A percentile compares a stretch with the other conserved stretches of the same genome.
These are phyloP conservation scores for Sepioteuthis lessoniana DNA, from an alignment of 2,888 invertebrate genomes.

Conservation along the genomic window DNA sequence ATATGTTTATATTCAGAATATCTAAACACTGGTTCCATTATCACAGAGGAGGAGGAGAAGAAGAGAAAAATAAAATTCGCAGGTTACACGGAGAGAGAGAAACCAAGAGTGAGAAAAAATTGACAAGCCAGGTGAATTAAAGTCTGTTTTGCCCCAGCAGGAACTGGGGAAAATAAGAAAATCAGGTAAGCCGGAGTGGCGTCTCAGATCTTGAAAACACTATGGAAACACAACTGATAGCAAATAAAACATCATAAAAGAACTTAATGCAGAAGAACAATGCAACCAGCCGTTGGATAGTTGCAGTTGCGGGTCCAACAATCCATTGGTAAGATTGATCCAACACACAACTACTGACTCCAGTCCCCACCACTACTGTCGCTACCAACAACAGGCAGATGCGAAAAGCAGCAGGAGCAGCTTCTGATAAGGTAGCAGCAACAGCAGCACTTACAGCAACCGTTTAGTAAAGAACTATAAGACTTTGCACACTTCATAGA, in stretches of 20 bases:
- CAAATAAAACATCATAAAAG: not conserved
- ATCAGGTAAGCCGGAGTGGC: not conserved
- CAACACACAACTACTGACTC: not conserved
- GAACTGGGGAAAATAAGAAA: not conserved
- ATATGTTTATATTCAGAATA: not conserved
- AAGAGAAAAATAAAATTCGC: not conserved
- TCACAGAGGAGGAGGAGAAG: not conserved
- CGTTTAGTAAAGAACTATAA: not conserved
- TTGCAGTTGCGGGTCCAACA: not conserved
- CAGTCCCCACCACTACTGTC: not conserved
- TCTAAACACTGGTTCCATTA: not conserved
- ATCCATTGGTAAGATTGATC: conserved; percentile 21
- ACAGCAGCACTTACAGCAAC: not conserved
- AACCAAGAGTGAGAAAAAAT: not conserved
- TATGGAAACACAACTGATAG: not conserved
- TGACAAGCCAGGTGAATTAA: not conserved
- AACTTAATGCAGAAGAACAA: not conserved
- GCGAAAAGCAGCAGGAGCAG: not conserved
- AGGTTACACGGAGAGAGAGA: not conserved
- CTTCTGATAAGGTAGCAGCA: not conserved
- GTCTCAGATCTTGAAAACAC: not conserved
- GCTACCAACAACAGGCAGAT: not conserved
- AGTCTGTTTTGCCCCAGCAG: not conserved
- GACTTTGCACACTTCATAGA: not conserved
- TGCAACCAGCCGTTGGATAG: not conserved